These are phyloP conservation scores for Lampris incognitus DNA, from an alignment of 2,113 vertebrate genomes.

Conservation along the genomic window DNA sequence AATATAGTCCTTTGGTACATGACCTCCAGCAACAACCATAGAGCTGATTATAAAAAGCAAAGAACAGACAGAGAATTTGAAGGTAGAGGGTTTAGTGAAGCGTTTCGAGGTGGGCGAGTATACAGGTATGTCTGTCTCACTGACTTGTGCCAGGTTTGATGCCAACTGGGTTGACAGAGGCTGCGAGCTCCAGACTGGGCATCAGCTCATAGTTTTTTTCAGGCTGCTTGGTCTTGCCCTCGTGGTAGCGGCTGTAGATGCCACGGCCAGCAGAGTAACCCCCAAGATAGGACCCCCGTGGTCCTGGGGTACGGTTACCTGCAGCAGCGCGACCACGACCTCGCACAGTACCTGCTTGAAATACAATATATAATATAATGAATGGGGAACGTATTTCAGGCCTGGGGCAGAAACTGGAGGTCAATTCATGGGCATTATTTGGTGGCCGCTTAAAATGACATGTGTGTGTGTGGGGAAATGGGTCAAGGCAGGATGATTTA, in stretches of 20 bases:
- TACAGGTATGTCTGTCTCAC: slow-evolving; percentile 79
- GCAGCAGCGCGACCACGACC: slow-evolving; percentile 95
- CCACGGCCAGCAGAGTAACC: slow-evolving; percentile 98
- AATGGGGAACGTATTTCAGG: slow-evolving; percentile 59
- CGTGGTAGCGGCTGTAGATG: slow-evolving; percentile 99
- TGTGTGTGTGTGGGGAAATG: neutral
- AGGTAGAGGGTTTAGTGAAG: slow-evolving; percentile 57
- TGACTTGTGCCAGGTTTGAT: slow-evolving; percentile 98
- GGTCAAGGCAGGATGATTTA: slow-evolving; percentile 2
- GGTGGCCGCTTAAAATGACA: slow-evolving; percentile 21
- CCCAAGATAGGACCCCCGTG: slow-evolving; percentile 96
- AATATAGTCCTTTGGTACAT: slow-evolving; percentile 39
- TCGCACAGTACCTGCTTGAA: slow-evolving; percentile 98
- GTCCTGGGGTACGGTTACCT: slow-evolving; percentile 93
- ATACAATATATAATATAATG: slow-evolving; percentile 80
- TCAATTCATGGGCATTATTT: neutral
- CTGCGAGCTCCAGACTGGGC: slow-evolving; percentile 92
- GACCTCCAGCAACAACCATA: slow-evolving; percentile 62
- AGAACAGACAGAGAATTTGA: slow-evolving; percentile 22
- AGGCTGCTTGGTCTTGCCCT: slow-evolving; percentile 96
- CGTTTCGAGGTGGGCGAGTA: slow-evolving; percentile 59
- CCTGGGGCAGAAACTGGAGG: slow-evolving; percentile 14
- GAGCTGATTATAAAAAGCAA: slow-evolving; percentile 32
- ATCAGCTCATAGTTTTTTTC: slow-evolving; percentile 97
- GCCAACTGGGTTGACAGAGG: slow-evolving; percentile 91